Evolutionary conservation across 2,113 vertebrate species (phyloP).

Genomic region (Zootoca vivipara): DNA sequence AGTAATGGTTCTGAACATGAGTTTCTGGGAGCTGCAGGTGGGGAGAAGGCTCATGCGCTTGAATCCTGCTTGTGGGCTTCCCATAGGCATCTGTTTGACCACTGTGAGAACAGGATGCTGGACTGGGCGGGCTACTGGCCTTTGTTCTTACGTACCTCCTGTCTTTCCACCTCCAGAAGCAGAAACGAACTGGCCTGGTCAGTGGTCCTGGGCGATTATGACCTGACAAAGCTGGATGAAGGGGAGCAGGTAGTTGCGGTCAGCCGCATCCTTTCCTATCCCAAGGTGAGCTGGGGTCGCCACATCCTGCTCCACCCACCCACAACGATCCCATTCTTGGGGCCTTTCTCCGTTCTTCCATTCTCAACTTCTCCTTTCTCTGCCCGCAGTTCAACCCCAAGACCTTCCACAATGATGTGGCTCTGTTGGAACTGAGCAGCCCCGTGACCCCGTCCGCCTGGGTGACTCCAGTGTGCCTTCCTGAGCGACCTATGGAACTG

Average conservation of each 20-base stretch:
- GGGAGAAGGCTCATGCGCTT: too few species aligned
- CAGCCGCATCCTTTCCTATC: constrained; percentile 90
- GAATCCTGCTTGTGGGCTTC: too few species aligned
- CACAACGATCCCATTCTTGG: too few species aligned
- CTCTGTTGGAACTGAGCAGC: constrained; percentile 86
- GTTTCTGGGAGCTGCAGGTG: too few species aligned
- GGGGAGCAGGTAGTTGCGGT: constrained; percentile 82
- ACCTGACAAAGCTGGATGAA: constrained; percentile 78
- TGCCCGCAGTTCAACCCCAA: constrained; percentile 88
- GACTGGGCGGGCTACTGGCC: too few species aligned
- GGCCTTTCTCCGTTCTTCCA: fast-evolving
- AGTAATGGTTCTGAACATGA: too few species aligned
- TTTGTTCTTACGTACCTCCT: not conserved
- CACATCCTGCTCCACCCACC: not conserved
- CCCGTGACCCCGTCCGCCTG: constrained; percentile 72
- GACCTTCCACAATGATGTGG: constrained; percentile 93
- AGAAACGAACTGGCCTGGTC: constrained; percentile 90
- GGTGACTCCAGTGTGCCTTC: constrained; percentile 87
- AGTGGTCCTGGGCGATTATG: constrained; percentile 85
- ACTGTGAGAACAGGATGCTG: too few species aligned
- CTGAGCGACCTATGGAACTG: constrained; percentile 77
- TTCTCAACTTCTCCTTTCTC: not conserved
- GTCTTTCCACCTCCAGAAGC: constrained; percentile 70
- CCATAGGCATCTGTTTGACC: too few species aligned
- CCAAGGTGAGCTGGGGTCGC: constrained; percentile 79